These are phyloP conservation scores for Knipowitschia caucasica DNA, from an alignment of 2,797 vertebrate genomes.

Conservation along the genomic window DNA sequence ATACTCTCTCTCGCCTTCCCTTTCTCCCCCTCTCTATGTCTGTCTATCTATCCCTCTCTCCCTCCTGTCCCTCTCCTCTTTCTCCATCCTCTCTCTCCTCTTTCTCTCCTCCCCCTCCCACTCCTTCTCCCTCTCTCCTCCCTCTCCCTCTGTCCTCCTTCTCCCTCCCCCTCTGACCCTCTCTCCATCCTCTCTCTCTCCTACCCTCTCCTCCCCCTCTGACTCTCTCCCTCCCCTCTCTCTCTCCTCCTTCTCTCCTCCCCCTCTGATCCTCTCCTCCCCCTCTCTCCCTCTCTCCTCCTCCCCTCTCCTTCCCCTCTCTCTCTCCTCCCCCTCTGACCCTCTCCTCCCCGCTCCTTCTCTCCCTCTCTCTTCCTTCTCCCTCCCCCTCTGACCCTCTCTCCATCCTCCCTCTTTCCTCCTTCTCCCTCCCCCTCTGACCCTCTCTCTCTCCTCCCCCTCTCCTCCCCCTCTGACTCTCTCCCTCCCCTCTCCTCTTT, in stretches of 20 bases:
- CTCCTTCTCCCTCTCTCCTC: background rate
- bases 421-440: background rate
- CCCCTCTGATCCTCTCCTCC: background rate
- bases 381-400: no score
- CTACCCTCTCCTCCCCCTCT: background rate
- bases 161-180: background rate
- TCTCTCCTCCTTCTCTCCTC: background rate
- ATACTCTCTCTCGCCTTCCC: no score
- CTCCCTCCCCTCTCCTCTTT: background rate
- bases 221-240: background rate
- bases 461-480: background rate
- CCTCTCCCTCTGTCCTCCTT: background rate
- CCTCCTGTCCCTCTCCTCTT: background rate
- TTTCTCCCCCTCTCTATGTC: no score
- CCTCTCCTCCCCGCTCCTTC: background rate
- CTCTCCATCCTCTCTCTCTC: no score
- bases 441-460: background rate
- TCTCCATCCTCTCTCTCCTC: background rate
- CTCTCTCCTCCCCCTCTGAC: background rate
- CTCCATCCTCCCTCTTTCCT: no score
- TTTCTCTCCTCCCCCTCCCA: background rate
- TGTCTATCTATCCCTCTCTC: background rate
- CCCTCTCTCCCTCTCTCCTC: background rate
- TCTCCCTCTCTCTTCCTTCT: no score
- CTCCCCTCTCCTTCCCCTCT: background rate